Evolutionary conservation across 2,797 vertebrate species (phyloP), one percentile per base, ranked within the genome.

Genomic region (Pangasius mekongensis): DNA sequence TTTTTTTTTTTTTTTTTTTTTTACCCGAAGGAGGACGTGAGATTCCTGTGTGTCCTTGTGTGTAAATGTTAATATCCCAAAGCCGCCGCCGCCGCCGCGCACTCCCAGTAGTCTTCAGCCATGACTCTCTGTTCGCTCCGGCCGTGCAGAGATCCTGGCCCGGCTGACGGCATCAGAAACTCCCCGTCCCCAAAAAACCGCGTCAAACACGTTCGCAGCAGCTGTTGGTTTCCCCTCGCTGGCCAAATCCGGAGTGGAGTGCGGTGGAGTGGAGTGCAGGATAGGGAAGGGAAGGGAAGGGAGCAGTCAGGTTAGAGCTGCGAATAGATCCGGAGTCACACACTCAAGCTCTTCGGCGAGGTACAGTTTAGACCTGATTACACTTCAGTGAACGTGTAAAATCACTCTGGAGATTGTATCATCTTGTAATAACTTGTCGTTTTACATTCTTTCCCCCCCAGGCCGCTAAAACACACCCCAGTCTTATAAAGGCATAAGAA

Each of bases 91-190:
- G 82, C 89, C 89, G 83, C 69, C 88, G 89, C 67, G 87, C 36
- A 76, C 90, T 96, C 95, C 95, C 96, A 96, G 88, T 95, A 96
- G 93, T 96, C 96, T 90, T 95, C 96, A 92, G 96, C 95, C 96
- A 96, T 96, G 94, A 93, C 94, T 93, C 92, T 87, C 93, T 89
- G 89, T 52, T 90, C 36, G 89, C 83, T 80, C 82, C 58, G 87
- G 87, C 56, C 14, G 85, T 58, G 86, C 81, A 73, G 73, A 39
- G 90, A 73, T 82, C 85, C 87, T 56, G 20, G 77, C 86, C 82
- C 84, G 49, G 84, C 84, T 67, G 87, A 87, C 89, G 85, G 87
- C 92, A 93, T 93, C 89, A 78, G 87, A 87, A 83, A 85, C 52
- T 87, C 74, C 73, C 71, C 66, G 71, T 90, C 67, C 77, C 71